Evolutionary conservation across 1,140 invertebrate genomes (phyloP).

Genomic region (Apis dorsata): DNA sequence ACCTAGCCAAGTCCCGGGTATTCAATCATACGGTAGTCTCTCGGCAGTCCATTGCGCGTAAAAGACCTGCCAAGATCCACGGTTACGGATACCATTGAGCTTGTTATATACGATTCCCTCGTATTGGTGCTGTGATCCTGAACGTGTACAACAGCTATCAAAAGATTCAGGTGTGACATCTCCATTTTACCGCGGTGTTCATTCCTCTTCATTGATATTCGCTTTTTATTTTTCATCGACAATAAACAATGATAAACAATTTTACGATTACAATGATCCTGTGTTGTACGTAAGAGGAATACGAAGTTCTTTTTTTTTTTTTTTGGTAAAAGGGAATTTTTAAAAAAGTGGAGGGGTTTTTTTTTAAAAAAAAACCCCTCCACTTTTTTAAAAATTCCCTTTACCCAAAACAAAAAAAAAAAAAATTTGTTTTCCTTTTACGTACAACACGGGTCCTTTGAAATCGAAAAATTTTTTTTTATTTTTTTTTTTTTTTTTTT

Average conservation of each 20-base stretch:
- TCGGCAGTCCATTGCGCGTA: constrained; percentile 64
- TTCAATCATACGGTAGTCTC: constrained; percentile 68
- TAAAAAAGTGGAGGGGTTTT: not conserved
- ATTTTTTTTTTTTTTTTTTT: no score
- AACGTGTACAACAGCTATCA: not conserved
- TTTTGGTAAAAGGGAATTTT: not conserved
- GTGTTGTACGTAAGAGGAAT: not conserved
- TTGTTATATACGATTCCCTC: constrained; percentile 33
- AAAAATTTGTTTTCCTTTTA: no score
- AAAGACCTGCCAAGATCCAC: constrained; percentile 49
- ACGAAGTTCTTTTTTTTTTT: not conserved
- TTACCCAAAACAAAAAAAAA: no score
- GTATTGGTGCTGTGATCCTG: constrained; percentile 50
- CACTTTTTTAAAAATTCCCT: no score
- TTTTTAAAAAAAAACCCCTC: no score
- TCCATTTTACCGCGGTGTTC: not conserved
- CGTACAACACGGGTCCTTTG: no score
- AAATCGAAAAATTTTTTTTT: no score
- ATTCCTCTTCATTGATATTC: not conserved
- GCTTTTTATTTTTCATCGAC: no score
- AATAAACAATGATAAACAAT: no score
- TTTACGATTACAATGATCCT: no score
- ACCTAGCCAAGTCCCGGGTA: constrained; percentile 64
- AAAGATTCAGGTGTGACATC: constrained; percentile 38
- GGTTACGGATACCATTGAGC: constrained; percentile 52